phyloP scores from a whole-genome alignment of 2,113 vertebrate genomes.

The Ailuropoda melanoleuca region DNA sequence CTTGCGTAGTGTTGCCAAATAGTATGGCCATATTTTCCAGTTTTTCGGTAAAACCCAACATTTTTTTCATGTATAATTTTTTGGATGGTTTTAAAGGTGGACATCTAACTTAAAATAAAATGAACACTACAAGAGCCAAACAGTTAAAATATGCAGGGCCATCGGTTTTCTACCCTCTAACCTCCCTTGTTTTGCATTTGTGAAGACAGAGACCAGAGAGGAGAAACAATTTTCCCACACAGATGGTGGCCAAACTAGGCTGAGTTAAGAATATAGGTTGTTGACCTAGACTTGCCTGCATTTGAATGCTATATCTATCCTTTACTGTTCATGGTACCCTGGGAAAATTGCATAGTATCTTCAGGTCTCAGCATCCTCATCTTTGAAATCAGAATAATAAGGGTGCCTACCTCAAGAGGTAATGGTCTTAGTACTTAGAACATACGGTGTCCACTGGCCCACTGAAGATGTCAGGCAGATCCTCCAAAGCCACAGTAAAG shows the following conservation, averaged over 20 bases:
- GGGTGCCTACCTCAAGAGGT: too few species aligned
- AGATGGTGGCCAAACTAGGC: background rate
- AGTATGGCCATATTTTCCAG: background rate
- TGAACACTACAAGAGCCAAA: background rate
- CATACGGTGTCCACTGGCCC: background rate
- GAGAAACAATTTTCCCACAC: background rate
- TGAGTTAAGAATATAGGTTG: background rate
- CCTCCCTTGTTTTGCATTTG: background rate
- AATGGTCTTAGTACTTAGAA: background rate
- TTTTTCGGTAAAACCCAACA: background rate
- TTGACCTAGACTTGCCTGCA: background rate
- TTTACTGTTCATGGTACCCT: background rate
- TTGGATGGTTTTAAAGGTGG: background rate
- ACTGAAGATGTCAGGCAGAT: background rate
- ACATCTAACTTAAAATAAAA: background rate
- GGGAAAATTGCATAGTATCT: background rate
- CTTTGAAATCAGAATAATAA: conserved; percentile 4
- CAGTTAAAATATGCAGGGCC: background rate
- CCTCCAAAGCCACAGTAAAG: background rate
- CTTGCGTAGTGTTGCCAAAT: background rate
- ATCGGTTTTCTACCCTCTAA: background rate
- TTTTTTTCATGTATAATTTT: background rate
- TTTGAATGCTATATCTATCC: background rate
- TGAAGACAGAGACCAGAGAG: background rate
- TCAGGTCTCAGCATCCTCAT: background rate